These are phyloP conservation scores for Xiphophorus couchianus DNA, from an alignment of 2,113 vertebrate genomes.

Conservation along the genomic window DNA sequence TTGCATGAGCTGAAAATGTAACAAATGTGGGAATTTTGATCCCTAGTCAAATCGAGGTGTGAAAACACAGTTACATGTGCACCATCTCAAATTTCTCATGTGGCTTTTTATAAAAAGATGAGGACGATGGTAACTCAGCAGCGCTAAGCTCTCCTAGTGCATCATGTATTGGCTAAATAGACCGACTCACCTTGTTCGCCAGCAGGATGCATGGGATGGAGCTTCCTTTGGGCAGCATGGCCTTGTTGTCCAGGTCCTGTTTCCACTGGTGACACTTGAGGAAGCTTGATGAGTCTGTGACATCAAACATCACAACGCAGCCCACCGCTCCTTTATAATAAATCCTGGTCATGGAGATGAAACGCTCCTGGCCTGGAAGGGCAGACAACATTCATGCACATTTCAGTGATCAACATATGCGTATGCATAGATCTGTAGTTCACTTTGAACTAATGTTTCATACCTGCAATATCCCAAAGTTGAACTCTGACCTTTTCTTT, in stretches of 20 bases:
- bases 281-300: conserved; percentile 84
- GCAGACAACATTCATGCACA: neutral
- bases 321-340: conserved; percentile 87
- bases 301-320: conserved; percentile 89
- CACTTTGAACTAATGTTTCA: neutral
- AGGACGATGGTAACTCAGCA: too few species aligned
- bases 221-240: conserved; percentile 75
- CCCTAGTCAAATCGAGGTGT: too few species aligned
- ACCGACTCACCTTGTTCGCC: conserved; percentile 87
- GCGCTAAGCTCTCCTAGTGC: neutral
- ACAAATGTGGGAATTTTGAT: too few species aligned
- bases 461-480: conserved; percentile 93
- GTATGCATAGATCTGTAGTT: too few species aligned
- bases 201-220: conserved; percentile 87
- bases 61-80: too few species aligned
- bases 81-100: too few species aligned
- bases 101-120: too few species aligned
- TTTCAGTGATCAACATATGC: too few species aligned
- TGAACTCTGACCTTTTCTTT: conserved; percentile 86
- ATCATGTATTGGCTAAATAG: conserved; percentile 1
- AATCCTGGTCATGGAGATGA: conserved; percentile 89
- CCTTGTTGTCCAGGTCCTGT: conserved; percentile 87
- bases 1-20: too few species aligned
- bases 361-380: conserved; percentile 86
- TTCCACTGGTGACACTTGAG: conserved; percentile 87